Evolutionary conservation across 1,140 invertebrate genomes (phyloP).

Genomic region (Polypedilum vanderplanki): DNA sequence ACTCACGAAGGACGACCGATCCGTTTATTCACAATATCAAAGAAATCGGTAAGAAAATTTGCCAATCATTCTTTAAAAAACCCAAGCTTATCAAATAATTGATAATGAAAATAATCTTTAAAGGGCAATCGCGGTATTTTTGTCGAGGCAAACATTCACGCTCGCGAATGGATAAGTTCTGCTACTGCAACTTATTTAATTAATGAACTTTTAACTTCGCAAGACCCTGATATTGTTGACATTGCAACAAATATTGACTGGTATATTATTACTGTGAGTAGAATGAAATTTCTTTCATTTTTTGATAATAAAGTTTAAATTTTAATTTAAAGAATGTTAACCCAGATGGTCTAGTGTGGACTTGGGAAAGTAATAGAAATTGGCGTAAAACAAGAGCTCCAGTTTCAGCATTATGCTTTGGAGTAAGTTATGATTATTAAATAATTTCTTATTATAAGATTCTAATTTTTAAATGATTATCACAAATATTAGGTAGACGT

Average conservation of each 20-base stretch:
- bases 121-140: slow-evolving; percentile 46
- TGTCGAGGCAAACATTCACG: slow-evolving; percentile 50
- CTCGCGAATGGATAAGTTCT: slow-evolving; percentile 51
- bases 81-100: background rate
- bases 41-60: slow-evolving; percentile 34
- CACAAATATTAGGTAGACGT: too few species aligned
- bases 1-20: slow-evolving; percentile 44
- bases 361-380: slow-evolving; percentile 39
- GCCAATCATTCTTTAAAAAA: background rate
- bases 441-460: too few species aligned
- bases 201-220: slow-evolving; percentile 44
- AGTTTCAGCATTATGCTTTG: background rate
- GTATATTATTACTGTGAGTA: slow-evolving; percentile 58
- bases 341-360: slow-evolving; percentile 66
- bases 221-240: slow-evolving; percentile 37
- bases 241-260: slow-evolving; percentile 49
- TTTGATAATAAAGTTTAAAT: background rate
- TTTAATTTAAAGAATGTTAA: slow-evolving; percentile 42
- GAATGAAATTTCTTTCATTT: slow-evolving; percentile 34
- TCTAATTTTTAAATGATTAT: too few species aligned
- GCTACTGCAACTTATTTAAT: slow-evolving; percentile 50
- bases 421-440: too few species aligned
- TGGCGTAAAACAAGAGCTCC: background rate
- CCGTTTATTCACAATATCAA: slow-evolving; percentile 41
- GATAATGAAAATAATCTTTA: background rate